Base-by-base conservation (phyloP, 2,797 vertebrate species). In the Falco naumanni region DNA sequence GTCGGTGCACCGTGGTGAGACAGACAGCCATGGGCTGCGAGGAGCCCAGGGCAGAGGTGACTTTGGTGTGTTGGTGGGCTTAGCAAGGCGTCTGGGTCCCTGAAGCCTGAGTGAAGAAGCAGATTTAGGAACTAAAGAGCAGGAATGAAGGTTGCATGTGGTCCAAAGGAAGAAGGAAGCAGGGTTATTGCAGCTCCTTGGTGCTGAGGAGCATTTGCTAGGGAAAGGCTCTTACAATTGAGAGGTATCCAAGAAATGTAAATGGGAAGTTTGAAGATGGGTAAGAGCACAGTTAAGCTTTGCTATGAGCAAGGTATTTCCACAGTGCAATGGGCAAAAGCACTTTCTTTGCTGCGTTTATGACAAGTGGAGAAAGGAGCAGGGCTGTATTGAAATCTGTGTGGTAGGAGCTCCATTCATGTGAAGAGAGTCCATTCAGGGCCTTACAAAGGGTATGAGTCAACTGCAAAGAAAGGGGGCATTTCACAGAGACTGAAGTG, bases 401-500 rank as follows among this genome's bases (percentile, higher is more conserved):
- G 84, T 78, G 87, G 81, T 56, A 92, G 90, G 81, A 89, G 75
- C 56, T 82, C 70, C 63, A 69, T 93, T 84, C 63, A 72, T 9
- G 47, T 51, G 70, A 84, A 79, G 85, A 87, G 80, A 59, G 59
- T 81, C 76, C 87, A 89, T 91, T 95, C 87, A 89, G 31, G 85
- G 83, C 66, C 80, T 87, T 64, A 93, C 63, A 93, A 90, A 91
- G 94, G 96, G n/a, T 88, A 48, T 43, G 93, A 96, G 87, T 87
- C 93, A 88, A 93, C 91, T 79, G 96, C 87, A 90, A 94, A 95
- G 93, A 90, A 87, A 94, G 81, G 63, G 91, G 91, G 82, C 63
- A 82, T 95, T 94, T 90, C 95, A 95, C 50, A 95, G 93, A 95
- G 90, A 51, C 91, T 56, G 90, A 96, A 95, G 96, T 96, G 96